A percentile compares a stretch with the other conserved stretches of the same genome.
phyloP scores from a whole-genome alignment of 2,888 invertebrate species.

The Pterostichus niger region DNA sequence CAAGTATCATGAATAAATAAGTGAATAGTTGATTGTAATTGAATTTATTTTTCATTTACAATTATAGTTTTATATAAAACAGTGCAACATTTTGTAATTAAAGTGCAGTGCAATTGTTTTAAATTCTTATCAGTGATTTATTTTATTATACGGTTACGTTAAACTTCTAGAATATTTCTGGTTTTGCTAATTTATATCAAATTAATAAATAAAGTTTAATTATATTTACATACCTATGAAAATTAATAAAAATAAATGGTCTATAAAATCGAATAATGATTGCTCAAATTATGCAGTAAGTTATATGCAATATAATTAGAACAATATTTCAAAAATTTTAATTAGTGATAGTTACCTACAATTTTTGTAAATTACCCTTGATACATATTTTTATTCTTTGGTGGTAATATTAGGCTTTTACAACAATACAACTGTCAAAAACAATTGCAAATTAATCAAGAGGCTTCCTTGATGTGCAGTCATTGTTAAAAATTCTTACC shows the following conservation, averaged over 20 bases:
- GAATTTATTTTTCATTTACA: conserved; percentile 32
- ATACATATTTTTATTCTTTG: conserved; percentile 12
- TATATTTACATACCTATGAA: not conserved
- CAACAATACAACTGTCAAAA: conserved; percentile 58
- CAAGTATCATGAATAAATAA: conserved; percentile 12
- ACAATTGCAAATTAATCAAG: conserved; percentile 59
- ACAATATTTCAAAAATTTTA: not conserved
- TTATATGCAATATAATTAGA: not conserved
- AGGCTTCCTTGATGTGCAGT: conserved; percentile 57
- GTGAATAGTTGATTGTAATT: conserved; percentile 6
- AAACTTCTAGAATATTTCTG: not conserved
- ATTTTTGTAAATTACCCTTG: not conserved
- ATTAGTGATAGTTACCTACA: not conserved
- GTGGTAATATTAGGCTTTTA: conserved; percentile 23
- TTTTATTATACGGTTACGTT: conserved; percentile 1
- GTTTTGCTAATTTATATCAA: not conserved
- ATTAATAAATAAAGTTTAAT: not conserved
- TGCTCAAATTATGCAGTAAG: not conserved
- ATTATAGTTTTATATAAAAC: not conserved
- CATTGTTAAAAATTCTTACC: conserved; percentile 55
- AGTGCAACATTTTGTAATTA: conserved; percentile 10
- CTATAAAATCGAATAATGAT: too few species aligned
- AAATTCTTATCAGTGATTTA: conserved; percentile 43
- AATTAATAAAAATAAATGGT: too few species aligned
- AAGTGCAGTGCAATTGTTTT: conserved; percentile 31